phyloP scores from a whole-genome alignment of 2,888 invertebrate species.

The Poecilus cupreus region DNA sequence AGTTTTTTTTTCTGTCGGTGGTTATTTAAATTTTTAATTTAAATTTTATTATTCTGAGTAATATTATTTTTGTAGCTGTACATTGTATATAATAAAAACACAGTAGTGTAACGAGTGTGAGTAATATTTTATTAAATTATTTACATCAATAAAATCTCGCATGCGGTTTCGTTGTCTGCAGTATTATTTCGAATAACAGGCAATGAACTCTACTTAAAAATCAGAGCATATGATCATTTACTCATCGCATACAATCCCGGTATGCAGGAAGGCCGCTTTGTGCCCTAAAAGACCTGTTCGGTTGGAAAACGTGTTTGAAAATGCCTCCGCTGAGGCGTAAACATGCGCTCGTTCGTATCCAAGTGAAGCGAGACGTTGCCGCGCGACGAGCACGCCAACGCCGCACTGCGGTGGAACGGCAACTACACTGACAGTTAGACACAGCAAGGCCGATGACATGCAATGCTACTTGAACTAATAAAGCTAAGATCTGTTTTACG shows the following conservation, averaged over 20 bases:
- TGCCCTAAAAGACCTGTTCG: conserved; percentile 49
- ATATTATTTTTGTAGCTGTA: too few relatives aligned
- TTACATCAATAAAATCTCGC: too few relatives aligned
- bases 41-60: too few relatives aligned
- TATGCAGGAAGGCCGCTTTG: conserved; percentile 25
- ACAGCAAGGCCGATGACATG: conserved; percentile 9
- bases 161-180: neutral
- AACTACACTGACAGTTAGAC: neutral
- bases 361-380: neutral
- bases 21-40: too few relatives aligned
- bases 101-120: too few relatives aligned
- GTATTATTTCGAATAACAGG: neutral
- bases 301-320: conserved; percentile 53
- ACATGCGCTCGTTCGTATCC: conserved; percentile 5
- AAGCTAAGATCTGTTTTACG: neutral
- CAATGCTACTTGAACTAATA: conserved; percentile 30
- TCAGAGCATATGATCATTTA: neutral
- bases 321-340: conserved; percentile 44
- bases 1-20: too few relatives aligned
- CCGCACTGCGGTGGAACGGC: neutral
- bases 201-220: conserved; percentile 32
- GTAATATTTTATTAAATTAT: too few relatives aligned
- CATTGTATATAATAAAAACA: too few relatives aligned
- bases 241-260: neutral
- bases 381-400: neutral